Evolutionary conservation across 2,113 vertebrate genomes (phyloP).

Genomic region (Gavialis gangeticus): DNA sequence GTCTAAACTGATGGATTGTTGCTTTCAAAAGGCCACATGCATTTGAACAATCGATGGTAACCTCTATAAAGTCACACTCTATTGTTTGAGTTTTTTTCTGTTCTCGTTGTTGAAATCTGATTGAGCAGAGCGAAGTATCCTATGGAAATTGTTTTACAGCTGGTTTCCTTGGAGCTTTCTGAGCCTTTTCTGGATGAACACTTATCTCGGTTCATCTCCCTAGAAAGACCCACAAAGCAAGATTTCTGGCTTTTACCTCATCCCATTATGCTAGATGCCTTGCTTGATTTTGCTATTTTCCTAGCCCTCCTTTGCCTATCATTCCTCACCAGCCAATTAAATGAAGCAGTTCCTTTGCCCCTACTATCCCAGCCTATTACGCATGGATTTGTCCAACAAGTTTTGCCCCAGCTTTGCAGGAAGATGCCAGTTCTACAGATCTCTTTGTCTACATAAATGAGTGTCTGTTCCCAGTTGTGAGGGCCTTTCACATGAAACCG

Average conservation of each 20-base stretch:
- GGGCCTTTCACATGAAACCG: neutral
- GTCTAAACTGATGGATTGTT: slow-evolving; percentile 31
- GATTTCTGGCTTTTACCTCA: neutral
- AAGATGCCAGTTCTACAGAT: too few species aligned
- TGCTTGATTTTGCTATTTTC: neutral
- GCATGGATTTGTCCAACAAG: too few species aligned
- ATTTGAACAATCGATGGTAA: slow-evolving; percentile 10
- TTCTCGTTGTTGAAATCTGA: neutral
- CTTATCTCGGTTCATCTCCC: neutral
- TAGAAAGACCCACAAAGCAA: neutral
- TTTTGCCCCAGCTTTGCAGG: too few species aligned
- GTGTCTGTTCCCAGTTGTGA: neutral
- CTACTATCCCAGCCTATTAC: neutral
- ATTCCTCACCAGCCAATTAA: neutral
- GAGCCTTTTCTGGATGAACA: neutral
- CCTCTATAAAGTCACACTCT: neutral
- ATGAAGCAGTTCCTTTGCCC: neutral
- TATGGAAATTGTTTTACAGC: neutral
- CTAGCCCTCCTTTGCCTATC: neutral
- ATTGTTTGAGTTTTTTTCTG: neutral
- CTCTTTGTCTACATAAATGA: neutral
- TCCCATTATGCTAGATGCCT: neutral
- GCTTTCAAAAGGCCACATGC: slow-evolving; percentile 32
- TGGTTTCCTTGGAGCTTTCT: neutral
- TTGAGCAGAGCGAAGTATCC: slow-evolving; percentile 1